Percentiles rank a stretch among this genome's conserved stretches.
phyloP scores from a whole-genome alignment of 1,140 invertebrate genomes.

The Calephelis virginiensis region DNA sequence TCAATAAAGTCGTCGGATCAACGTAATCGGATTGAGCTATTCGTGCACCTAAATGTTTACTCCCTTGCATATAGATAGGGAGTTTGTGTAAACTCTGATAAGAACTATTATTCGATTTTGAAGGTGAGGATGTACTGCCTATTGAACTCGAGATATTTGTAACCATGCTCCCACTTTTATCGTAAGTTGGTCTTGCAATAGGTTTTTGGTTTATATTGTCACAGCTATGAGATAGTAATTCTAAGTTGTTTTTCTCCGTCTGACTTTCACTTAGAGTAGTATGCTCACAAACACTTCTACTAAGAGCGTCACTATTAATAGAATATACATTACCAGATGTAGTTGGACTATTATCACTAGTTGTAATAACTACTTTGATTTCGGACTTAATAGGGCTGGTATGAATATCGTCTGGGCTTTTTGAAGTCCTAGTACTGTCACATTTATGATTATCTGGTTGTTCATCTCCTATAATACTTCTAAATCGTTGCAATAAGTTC shows the following conservation, averaged over 20 bases:
- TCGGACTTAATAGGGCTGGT: conserved; percentile 44
- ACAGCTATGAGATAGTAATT: conserved; percentile 68
- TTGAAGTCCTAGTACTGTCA: conserved; percentile 39
- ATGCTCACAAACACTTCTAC: conserved; percentile 69
- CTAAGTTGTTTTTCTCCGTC: conserved; percentile 62
- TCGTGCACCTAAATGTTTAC: conserved; percentile 88
- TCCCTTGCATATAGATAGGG: conserved; percentile 86
- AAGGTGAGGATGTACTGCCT: conserved; percentile 48
- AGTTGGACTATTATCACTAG: conserved; percentile 50
- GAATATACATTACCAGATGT: conserved; percentile 46
- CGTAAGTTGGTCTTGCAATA: conserved; percentile 49
- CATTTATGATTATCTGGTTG: conserved; percentile 53
- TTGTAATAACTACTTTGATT: conserved; percentile 66
- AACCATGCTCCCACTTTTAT: conserved; percentile 65
- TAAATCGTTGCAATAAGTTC: conserved; percentile 79
- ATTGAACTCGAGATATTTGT: conserved; percentile 50
- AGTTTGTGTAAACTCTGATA: conserved; percentile 76
- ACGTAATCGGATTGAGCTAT: conserved; percentile 93
- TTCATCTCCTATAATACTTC: conserved; percentile 78
- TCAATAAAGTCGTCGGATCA: conserved; percentile 84
- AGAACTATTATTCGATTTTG: conserved; percentile 68
- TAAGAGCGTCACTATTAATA: conserved; percentile 47
- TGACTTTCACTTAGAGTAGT: conserved; percentile 59
- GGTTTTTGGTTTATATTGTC: conserved; percentile 63
- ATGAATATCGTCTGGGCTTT: conserved; percentile 35